Evolutionary conservation across 2,888 invertebrate species (phyloP).

Genomic region (Pelosia muscerda): DNA sequence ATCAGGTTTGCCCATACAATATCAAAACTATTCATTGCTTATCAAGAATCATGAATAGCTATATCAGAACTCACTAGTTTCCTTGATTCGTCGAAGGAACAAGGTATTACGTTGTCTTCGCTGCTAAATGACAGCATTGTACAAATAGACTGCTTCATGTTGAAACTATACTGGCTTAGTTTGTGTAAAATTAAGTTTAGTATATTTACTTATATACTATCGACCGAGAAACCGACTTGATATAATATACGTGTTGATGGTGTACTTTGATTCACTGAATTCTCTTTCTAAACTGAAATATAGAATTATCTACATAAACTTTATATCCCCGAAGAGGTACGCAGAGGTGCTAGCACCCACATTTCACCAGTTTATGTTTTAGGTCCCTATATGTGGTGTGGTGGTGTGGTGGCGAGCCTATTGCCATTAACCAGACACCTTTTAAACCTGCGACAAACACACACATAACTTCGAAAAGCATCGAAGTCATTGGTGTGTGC

Average conservation of each 20-base stretch:
- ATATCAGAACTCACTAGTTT: background rate
- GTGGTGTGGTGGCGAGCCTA: too few relatives aligned
- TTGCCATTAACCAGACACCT: too few relatives aligned
- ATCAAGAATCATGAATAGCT: background rate
- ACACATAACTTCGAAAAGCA: too few relatives aligned
- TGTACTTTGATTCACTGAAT: background rate
- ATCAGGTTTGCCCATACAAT: background rate
- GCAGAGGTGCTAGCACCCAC: too few relatives aligned
- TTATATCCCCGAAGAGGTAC: too few relatives aligned
- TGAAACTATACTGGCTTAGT: background rate
- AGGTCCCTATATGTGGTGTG: too few relatives aligned
- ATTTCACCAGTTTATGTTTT: too few relatives aligned
- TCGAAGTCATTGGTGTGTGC: too few relatives aligned
- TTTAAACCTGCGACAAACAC: too few relatives aligned
- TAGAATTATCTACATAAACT: too few relatives aligned
- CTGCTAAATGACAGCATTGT: background rate
- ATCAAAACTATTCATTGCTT: background rate
- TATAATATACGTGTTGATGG: background rate
- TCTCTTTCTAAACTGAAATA: too few relatives aligned
- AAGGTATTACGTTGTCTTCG: slow-evolving; percentile 1
- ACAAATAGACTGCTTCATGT: background rate
- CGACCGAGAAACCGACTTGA: background rate
- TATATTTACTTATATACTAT: background rate
- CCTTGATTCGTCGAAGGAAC: slow-evolving; percentile 12
- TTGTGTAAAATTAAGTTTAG: background rate